These are phyloP conservation scores for Fragum sueziense DNA, from an alignment of 2,888 invertebrate genomes.

Conservation along the genomic window DNA sequence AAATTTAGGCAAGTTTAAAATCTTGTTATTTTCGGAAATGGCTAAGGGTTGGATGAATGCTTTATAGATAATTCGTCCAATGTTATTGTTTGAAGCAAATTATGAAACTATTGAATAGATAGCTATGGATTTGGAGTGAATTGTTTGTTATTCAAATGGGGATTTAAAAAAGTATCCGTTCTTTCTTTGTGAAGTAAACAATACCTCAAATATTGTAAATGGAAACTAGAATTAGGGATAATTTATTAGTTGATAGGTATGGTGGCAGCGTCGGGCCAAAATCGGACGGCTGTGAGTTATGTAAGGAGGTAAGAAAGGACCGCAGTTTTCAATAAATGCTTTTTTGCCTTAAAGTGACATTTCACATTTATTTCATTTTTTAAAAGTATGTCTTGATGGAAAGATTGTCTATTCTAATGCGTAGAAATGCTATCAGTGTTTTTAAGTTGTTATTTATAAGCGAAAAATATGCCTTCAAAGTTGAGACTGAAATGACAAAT, in stretches of 20 bases:
- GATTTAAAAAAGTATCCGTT: constrained; percentile 13
- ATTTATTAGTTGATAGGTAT: not conserved
- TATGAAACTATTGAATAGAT: constrained; percentile 5
- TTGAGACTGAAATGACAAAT: too few species aligned
- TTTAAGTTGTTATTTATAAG: too few species aligned
- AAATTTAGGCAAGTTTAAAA: not conserved
- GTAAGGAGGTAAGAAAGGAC: constrained; percentile 2
- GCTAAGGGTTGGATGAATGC: too few species aligned
- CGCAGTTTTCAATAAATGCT: too few species aligned
- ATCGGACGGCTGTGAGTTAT: constrained; percentile 9
- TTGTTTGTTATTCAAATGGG: constrained; percentile 1
- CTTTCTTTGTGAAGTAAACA: constrained; percentile 12
- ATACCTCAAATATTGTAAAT: not conserved
- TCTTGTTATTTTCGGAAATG: not conserved
- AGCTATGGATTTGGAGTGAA: constrained; percentile 9
- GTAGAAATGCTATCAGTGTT: too few species aligned
- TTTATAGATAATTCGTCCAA: too few species aligned
- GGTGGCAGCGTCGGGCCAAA: constrained; percentile 2
- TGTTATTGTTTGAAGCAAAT: not conserved
- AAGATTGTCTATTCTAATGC: too few species aligned
- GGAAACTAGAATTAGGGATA: constrained; percentile 3
- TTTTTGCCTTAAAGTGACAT: too few species aligned
- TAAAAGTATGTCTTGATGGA: too few species aligned
- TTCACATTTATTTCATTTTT: too few species aligned
- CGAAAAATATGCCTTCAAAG: too few species aligned